Base-by-base conservation (phyloP, 2,113 vertebrate genomes). In the Esox niger region DNA sequence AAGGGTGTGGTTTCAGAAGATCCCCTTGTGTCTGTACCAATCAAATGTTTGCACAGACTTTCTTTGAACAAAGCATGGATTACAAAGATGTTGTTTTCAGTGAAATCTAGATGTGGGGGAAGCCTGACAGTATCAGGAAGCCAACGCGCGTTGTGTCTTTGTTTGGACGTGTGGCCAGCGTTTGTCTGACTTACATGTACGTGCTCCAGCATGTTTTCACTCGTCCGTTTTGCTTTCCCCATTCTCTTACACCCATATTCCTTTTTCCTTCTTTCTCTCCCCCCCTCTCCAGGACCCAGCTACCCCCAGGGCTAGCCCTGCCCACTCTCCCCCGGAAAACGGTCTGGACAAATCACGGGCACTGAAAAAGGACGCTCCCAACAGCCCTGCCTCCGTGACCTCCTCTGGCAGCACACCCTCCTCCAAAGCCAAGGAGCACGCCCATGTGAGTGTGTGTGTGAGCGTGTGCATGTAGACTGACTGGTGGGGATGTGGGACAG, bases 341-440 rank as follows among this genome's bases (percentile, higher is more conserved):
- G 96, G 96, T 66, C 84, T 98, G 66, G 96, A 98, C 84, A 98
- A 98, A 83, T 83, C 91, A 11, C 92, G 96, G 0, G 91, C 91
- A 62, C 84, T 95, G 82, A 98, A 98, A 87, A 98, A 96, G 71
- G 96, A 98, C 0, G 94, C 94, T 0, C 96, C 96, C 0, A 95
- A 95, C 90, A 98, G 96, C 90, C 96, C 96, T 0, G 96, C 96
- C 82, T 98, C 96, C 0, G 93, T 98, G 7, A 94, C 95, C 62
- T 98, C 96, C n/a, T 98, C 96, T 30, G 95, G 96, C 84, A 98
- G 96, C 90, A 98, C 95, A 3, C 96, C 95, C 3, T 96, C 96
- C 56, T 98, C 96, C 80, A 98, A 98, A 91, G 94, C 95, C 23
- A 98, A 98, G 89, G 96, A 97, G 85, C 92, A 97, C 80, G 85